phyloP scores from a whole-genome alignment of 30 jellyfish, hydroid and myxozoan species.

The Chrysaora quinquecirrha region DNA sequence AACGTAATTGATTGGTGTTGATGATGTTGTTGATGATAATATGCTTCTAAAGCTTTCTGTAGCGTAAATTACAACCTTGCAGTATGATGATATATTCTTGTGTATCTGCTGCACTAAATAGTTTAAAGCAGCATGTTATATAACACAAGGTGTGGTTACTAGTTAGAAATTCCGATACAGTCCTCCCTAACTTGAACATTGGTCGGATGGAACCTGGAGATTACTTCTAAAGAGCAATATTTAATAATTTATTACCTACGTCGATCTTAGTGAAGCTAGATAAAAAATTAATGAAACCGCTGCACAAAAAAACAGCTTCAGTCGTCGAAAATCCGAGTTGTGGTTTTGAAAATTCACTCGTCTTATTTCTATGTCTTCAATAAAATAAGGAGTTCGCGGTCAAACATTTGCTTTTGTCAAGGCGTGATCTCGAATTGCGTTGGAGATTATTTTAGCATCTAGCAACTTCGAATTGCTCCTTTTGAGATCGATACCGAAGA shows the following conservation, averaged over 20 bases:
- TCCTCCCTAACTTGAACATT: no score
- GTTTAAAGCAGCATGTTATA: no score
- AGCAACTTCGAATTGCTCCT: slow-evolving; percentile 66
- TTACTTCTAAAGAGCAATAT: slow-evolving; percentile 56
- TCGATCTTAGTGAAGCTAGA: slow-evolving; percentile 49
- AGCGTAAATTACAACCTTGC: no score
- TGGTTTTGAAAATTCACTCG: slow-evolving; percentile 58
- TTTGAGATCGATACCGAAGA: slow-evolving; percentile 25
- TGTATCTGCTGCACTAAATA: no score
- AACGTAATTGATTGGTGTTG: no score
- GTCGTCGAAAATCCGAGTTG: slow-evolving; percentile 39
- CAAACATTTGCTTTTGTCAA: slow-evolving; percentile 41
- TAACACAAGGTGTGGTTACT: no score
- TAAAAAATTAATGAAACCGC: slow-evolving; percentile 66
- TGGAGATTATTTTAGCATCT: slow-evolving; percentile 53
- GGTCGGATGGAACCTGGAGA: no score
- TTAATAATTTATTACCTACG: slow-evolving; percentile 55
- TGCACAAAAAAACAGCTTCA: slow-evolving; percentile 57
- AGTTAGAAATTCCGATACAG: no score
- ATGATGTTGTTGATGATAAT: no score
- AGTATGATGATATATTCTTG: no score
- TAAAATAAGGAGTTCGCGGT: slow-evolving; percentile 55
- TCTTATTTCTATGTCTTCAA: slow-evolving; percentile 42
- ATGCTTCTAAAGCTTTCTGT: no score
- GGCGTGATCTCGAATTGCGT: slow-evolving; percentile 24